A percentile compares a stretch with the other conserved stretches of the same genome.
Conservation (phyloP, 2,797 vertebrate species). For the Neosalanx taihuensis region DNA sequence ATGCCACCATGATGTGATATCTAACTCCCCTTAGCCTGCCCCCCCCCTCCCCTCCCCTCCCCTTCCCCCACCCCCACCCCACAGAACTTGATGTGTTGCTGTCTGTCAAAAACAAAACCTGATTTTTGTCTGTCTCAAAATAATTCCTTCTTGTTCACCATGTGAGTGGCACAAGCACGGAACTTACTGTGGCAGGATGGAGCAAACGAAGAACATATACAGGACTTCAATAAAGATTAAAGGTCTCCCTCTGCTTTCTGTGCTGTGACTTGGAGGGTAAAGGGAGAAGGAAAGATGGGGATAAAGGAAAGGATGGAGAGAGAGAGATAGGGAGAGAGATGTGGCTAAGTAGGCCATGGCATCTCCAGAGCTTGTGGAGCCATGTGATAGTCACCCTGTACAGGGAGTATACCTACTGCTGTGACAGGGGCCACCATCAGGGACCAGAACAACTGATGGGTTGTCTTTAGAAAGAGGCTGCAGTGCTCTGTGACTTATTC, state of each 20-base stretch:
- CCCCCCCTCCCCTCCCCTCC: not conserved
- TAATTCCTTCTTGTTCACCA: too few relatives aligned
- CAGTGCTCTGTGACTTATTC: not conserved
- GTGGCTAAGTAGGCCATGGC: slow-evolving; percentile 20
- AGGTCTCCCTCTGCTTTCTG: not conserved
- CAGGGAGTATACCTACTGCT: slow-evolving; percentile 8
- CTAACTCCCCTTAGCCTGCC: slow-evolving; percentile 1
- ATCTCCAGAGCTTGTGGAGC: slow-evolving; percentile 4
- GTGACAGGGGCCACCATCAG: slow-evolving; percentile 16
- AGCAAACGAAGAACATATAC: too few relatives aligned
- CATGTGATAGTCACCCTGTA: slow-evolving; percentile 17
- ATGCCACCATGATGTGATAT: not conserved
- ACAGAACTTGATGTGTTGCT: slow-evolving; percentile 7
- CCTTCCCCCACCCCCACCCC: not conserved
- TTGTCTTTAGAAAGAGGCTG: not conserved
- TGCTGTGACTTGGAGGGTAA: slow-evolving; percentile 4
- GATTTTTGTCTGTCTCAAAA: not conserved
- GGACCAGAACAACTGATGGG: slow-evolving; percentile 13
- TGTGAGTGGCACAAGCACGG: too few relatives aligned
- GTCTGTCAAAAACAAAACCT: slow-evolving; percentile 7
- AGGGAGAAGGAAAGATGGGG: not conserved
- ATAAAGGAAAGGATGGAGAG: not conserved
- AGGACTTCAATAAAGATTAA: too few relatives aligned
- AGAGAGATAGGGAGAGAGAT: not conserved
- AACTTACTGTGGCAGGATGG: too few relatives aligned